Evolutionary conservation across 2,113 vertebrate genomes (phyloP).

Genomic region (Piaya cayana): DNA sequence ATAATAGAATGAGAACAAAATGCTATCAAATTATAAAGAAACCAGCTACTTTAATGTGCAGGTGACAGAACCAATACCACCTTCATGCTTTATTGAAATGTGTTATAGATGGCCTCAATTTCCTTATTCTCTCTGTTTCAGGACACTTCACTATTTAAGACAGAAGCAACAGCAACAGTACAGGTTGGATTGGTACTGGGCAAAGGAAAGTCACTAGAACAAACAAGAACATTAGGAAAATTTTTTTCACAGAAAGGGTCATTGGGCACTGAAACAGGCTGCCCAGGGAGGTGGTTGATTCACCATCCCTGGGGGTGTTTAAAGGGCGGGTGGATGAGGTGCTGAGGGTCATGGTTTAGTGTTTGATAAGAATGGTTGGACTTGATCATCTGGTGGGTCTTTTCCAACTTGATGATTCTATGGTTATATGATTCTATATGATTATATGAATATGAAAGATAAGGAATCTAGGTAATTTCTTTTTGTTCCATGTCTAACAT

Average conservation of each 20-base stretch:
- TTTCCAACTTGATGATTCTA: too few relatives aligned
- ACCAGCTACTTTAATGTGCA: neutral
- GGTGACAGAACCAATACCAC: conserved; percentile 54
- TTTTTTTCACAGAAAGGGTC: too few relatives aligned
- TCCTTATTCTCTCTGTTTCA: neutral
- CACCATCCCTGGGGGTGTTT: too few relatives aligned
- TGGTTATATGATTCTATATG: too few relatives aligned
- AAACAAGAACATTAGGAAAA: neutral
- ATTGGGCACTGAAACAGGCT: too few relatives aligned
- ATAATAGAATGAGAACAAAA: conserved; percentile 47
- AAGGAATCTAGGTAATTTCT: neutral
- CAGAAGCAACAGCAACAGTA: neutral
- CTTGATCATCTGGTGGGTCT: too few relatives aligned
- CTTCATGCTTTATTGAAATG: conserved; percentile 51
- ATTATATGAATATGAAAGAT: neutral
- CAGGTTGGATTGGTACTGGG: neutral
- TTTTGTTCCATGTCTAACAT: neutral
- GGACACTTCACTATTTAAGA: neutral
- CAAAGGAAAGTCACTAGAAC: neutral
- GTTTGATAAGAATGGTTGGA: too few relatives aligned
- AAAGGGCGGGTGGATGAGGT: too few relatives aligned
- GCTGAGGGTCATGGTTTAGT: too few relatives aligned
- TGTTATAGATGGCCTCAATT: conserved; percentile 31
- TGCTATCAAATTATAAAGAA: neutral
- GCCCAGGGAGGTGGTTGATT: too few relatives aligned